Evolutionary conservation across 2,888 invertebrate genomes (phyloP).

Genomic region (Patella pellucida): DNA sequence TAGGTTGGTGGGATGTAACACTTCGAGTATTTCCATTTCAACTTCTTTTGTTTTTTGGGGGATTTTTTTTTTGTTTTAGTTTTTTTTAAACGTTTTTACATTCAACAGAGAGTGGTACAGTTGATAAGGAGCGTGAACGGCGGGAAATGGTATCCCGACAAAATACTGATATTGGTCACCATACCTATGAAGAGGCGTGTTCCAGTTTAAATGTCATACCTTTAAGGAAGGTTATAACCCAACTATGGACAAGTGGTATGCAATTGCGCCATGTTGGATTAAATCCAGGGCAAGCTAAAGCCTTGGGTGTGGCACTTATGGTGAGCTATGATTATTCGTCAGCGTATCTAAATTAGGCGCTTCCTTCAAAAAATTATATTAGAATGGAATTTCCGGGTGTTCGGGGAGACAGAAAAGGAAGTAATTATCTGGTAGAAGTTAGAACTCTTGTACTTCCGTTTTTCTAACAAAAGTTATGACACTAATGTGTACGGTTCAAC

Average conservation of each 20-base stretch:
- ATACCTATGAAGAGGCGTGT: slow-evolving; percentile 57
- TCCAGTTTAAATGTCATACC: slow-evolving; percentile 44
- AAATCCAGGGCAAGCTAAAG: slow-evolving; percentile 54
- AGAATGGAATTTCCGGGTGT: too few species aligned
- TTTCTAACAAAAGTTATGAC: too few species aligned
- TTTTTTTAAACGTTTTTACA: background rate
- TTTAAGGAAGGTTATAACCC: slow-evolving; percentile 46
- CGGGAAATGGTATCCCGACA: slow-evolving; percentile 22
- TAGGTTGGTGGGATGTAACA: too few species aligned
- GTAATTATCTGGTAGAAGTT: too few species aligned
- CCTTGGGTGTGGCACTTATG: slow-evolving; percentile 58
- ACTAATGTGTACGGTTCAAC: too few species aligned
- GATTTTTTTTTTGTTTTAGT: too few species aligned
- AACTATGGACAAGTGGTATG: slow-evolving; percentile 47
- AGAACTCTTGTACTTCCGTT: too few species aligned
- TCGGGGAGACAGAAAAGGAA: too few species aligned
- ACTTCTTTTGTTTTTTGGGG: too few species aligned
- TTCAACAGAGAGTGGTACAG: slow-evolving; percentile 28
- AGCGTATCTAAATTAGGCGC: too few species aligned
- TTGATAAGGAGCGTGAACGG: slow-evolving; percentile 23
- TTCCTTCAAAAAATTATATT: too few species aligned
- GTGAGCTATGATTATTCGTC: slow-evolving; percentile 37
- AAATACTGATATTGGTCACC: slow-evolving; percentile 50
- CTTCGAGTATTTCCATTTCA: too few species aligned
- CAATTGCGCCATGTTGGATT: slow-evolving; percentile 60